Evolutionary conservation across 1,140 invertebrate species (phyloP).

Genomic region (Bursaphelenchus mucronatus): DNA sequence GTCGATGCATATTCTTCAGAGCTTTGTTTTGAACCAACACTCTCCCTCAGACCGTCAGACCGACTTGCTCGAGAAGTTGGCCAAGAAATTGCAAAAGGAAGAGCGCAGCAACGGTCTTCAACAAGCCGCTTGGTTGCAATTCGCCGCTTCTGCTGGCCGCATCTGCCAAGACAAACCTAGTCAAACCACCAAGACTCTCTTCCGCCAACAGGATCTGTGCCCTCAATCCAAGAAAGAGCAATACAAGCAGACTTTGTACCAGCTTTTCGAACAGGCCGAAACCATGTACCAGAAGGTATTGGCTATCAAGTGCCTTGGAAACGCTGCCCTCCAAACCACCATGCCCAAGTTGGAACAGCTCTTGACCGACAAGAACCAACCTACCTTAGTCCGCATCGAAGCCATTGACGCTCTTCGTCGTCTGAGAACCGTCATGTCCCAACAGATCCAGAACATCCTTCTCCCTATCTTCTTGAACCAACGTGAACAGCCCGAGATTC

Average conservation of each 20-base stretch:
- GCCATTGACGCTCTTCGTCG: conserved; percentile 31
- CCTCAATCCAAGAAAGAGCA: conserved; percentile 39
- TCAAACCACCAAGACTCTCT: conserved; percentile 13
- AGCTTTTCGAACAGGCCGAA: conserved; percentile 15
- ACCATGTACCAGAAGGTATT: conserved; percentile 46
- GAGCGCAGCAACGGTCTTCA: conserved; percentile 22
- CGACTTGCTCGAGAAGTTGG: conserved; percentile 24
- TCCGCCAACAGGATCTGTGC: conserved; percentile 31
- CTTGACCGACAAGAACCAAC: conserved; percentile 26
- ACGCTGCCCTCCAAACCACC: conserved; percentile 45
- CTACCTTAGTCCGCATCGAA: conserved; percentile 33
- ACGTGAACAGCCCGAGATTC: conserved; percentile 41
- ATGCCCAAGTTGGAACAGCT: conserved; percentile 36
- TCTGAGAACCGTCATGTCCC: conserved; percentile 31
- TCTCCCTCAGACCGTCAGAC: conserved; percentile 38
- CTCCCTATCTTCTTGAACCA: conserved; percentile 44
- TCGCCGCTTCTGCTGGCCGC: conserved; percentile 34
- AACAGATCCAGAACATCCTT: conserved; percentile 35
- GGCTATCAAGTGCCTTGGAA: conserved; percentile 39
- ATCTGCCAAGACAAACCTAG: conserved; percentile 34
- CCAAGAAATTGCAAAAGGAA: conserved; percentile 24
- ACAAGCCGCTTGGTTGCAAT: conserved; percentile 39
- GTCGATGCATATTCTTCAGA: conserved; percentile 27
- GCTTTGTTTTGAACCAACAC: conserved; percentile 23
- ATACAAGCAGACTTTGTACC: conserved; percentile 27